A percentile compares a stretch with the other conserved stretches of the same genome.
phyloP scores from a whole-genome alignment of 2,113 vertebrate species.

The Stercorarius parasiticus region DNA sequence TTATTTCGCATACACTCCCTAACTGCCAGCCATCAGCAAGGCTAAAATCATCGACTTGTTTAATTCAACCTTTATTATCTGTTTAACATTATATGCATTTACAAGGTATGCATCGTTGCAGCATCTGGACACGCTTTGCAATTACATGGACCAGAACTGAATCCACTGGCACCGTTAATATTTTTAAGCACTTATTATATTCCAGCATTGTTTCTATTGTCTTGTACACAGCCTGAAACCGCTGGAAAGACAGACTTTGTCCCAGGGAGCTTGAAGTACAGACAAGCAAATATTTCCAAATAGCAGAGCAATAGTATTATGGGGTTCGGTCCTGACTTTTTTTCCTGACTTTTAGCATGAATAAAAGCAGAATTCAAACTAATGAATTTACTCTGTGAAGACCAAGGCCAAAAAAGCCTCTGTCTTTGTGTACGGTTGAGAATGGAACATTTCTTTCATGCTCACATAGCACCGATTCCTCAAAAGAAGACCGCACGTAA shows the following conservation, averaged over 20 bases:
- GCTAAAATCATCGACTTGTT: not conserved
- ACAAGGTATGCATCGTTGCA: not conserved
- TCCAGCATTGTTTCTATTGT: not conserved
- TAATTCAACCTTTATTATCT: not conserved
- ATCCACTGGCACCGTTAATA: not conserved
- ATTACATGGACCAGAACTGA: not conserved
- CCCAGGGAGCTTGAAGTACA: not conserved
- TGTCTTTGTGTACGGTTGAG: not conserved
- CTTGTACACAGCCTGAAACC: not conserved
- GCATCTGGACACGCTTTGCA: conserved; percentile 25
- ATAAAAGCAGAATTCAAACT: not conserved
- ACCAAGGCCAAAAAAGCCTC: not conserved
- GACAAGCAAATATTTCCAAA: not conserved
- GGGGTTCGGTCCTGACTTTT: not conserved
- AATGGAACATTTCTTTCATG: not conserved
- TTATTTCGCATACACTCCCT: not conserved
- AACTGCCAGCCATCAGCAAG: not conserved
- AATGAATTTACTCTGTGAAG: not conserved
- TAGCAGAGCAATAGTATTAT: not conserved
- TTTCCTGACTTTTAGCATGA: not conserved
- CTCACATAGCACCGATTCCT: not conserved
- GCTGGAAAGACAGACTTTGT: not conserved
- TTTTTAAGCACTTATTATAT: not conserved
- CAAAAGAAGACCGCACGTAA: not conserved
- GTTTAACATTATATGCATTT: not conserved